Evolutionary conservation across 2,888 invertebrate species (phyloP).

Genomic region (Aelia acuminata): DNA sequence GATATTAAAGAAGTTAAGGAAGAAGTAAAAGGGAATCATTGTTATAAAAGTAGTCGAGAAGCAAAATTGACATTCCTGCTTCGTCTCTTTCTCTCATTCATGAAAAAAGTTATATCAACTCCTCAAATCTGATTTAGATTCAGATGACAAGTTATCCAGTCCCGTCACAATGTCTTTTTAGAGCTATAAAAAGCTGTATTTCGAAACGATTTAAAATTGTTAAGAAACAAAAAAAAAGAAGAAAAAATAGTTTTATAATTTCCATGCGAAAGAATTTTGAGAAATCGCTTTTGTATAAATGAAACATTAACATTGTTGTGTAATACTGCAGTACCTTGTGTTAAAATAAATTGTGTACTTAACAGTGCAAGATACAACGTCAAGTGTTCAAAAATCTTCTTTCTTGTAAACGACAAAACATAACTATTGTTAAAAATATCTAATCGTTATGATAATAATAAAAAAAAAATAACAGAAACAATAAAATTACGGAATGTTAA

Average conservation of each 20-base stretch:
- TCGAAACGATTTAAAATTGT: not conserved
- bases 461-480: too few relatives aligned
- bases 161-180: not conserved
- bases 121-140: slow-evolving; percentile 34
- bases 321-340: not conserved
- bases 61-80: slow-evolving; percentile 49
- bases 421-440: too few relatives aligned
- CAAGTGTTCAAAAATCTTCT: too few relatives aligned
- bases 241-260: not conserved
- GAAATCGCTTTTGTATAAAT: too few relatives aligned
- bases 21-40: slow-evolving; percentile 52
- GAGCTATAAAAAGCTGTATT: not conserved
- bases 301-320: not conserved
- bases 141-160: slow-evolving; percentile 32
- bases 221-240: too few relatives aligned
- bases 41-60: slow-evolving; percentile 51
- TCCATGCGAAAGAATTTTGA: too few relatives aligned
- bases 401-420: too few relatives aligned
- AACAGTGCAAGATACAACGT: too few relatives aligned
- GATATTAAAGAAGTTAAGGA: slow-evolving; percentile 50
- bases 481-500: too few relatives aligned
- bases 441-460: too few relatives aligned
- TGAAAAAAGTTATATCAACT: slow-evolving; percentile 31
- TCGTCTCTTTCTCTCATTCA: slow-evolving; percentile 40
- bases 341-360: not conserved